These are phyloP conservation scores for Mesocentrotus franciscanus DNA, from an alignment of 53 echinoderm and acorn worm genomes.

Conservation along the genomic window DNA sequence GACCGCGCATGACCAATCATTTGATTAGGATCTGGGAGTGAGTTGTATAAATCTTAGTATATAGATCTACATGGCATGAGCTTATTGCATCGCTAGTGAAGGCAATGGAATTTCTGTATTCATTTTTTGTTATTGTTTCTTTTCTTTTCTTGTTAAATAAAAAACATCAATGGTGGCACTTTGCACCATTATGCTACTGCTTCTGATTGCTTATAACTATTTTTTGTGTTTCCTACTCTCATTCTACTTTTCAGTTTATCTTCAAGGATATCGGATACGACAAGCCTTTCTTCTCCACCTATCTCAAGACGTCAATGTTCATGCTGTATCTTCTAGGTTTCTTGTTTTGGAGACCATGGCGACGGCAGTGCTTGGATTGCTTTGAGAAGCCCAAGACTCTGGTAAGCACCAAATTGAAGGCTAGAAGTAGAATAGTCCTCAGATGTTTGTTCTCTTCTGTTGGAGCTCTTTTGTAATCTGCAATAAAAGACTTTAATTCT, in stretches of 20 bases:
- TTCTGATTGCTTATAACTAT: background rate
- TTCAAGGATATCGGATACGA: slow-evolving; percentile 84
- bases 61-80: no score
- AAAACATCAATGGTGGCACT: background rate
- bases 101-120: no score
- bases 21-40: no score
- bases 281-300: slow-evolving; percentile 99
- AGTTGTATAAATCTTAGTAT: no score
- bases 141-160: background rate
- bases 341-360: slow-evolving; percentile 99
- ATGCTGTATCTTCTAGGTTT: slow-evolving; percentile 99
- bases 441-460: background rate
- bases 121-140: background rate
- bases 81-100: no score
- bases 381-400: slow-evolving; percentile 81
- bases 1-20: no score
- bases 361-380: slow-evolving; percentile 89
- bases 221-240: background rate
- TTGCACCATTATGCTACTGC: background rate
- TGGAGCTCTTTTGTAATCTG: background rate
- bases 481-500: background rate
- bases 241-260: slow-evolving; percentile 70
- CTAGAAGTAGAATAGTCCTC: background rate
- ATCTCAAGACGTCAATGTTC: slow-evolving; percentile 97
- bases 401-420: slow-evolving; percentile 57